Base-by-base conservation (phyloP, 2,888 invertebrate species). In the Scelioninae gen. 2 region DNA sequence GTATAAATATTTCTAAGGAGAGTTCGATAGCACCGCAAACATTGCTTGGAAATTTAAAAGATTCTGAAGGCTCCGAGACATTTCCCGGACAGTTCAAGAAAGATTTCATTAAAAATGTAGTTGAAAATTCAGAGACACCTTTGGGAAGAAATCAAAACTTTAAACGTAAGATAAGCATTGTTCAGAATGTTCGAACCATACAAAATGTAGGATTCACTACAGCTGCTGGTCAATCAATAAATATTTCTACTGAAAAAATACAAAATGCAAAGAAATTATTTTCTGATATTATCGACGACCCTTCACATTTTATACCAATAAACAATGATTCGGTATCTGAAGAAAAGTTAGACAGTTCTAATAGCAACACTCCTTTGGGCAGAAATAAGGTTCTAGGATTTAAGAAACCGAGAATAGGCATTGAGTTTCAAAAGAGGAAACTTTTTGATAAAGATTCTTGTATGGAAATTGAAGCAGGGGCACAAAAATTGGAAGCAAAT, bases 121-220 rank as follows among this genome's bases (percentile, higher is more conserved):
- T 5, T 6, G 16, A 16, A 16, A 16, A 15, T 16, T 9, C 9
- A 7, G 15, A n/a, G 6, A 39, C 39, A 5, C 39, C 39, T 7
- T 16, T 16, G 5, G 39, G 16, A 6, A 39, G 16, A 2, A 2
- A 16, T 39, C n/a, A n/a, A n/a, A n/a, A n/a, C n/a, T n/a, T n/a
- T n/a, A n/a, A n/a, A n/a, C n/a, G n/a, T n/a, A n/a, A n/a, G n/a
- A n/a, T n/a, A n/a, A n/a, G n/a, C n/a, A n/a, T n/a, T n/a, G n/a
- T n/a, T n/a, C n/a, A n/a, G n/a, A n/a, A n/a, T n/a, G n/a, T n/a
- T n/a, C n/a, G n/a, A n/a, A n/a, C n/a, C n/a, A n/a, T n/a, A n/a
- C n/a, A n/a, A n/a, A n/a, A n/a, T n/a, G n/a, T 53, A 43, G 82
- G 82, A 19, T 84, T 84, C 65, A 75, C 79, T 73, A 86, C 87